phyloP scores from a whole-genome alignment of 2,797 vertebrate genomes.

The Enoplosus armatus region DNA sequence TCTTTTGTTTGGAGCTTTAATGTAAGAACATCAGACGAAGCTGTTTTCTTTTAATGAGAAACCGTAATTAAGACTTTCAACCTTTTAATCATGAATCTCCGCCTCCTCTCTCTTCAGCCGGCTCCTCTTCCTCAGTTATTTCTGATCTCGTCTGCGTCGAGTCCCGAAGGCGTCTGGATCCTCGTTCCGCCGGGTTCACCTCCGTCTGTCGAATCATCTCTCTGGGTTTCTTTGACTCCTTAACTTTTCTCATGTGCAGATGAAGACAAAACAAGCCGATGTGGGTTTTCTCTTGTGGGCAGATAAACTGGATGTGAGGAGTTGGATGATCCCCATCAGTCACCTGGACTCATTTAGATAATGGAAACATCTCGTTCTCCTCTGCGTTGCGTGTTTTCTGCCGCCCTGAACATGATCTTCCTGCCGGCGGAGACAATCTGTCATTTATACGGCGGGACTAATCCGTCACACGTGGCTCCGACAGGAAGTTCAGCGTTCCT shows the following conservation, averaged over 20 bases:
- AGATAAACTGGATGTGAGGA: background rate
- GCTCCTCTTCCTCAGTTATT: background rate
- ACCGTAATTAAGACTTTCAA: background rate
- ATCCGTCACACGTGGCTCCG: conserved; percentile 32
- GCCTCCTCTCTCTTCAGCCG: too few species aligned
- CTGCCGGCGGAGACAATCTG: conserved; percentile 38
- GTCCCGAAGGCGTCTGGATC: background rate
- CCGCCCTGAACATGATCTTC: conserved; percentile 41
- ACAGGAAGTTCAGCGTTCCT: conserved; percentile 25
- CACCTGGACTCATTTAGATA: conserved; percentile 45
- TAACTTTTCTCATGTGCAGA: background rate
- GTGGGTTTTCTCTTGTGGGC: background rate
- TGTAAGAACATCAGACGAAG: background rate
- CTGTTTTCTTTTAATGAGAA: background rate
- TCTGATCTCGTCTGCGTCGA: background rate
- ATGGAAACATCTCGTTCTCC: conserved; percentile 61
- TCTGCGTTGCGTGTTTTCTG: conserved; percentile 27
- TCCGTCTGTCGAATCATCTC: conserved; percentile 6
- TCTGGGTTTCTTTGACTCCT: background rate
- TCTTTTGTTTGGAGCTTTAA: background rate
- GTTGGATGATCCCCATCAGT: conserved; percentile 16
- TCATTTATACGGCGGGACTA: conserved; percentile 39
- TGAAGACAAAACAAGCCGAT: background rate
- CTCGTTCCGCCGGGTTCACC: conserved; percentile 6
- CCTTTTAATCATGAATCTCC: background rate